Conservation (phyloP, 2,113 vertebrate genomes). For the Ondatra zibethicus region DNA sequence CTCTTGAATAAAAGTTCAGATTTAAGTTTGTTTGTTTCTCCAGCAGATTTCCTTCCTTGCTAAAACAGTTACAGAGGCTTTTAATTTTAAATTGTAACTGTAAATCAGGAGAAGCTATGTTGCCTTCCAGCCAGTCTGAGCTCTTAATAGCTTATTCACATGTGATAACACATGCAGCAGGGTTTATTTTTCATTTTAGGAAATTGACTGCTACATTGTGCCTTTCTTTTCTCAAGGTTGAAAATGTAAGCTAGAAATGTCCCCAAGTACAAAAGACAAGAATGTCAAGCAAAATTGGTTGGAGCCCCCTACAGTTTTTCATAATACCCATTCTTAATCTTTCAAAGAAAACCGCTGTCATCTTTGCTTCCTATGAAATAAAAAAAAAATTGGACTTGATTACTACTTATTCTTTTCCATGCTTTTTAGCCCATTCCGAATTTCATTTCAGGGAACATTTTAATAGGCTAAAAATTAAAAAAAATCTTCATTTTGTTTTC, state of each 20-base stretch:
- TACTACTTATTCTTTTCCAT: neutral
- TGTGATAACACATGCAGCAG: slow-evolving; percentile 56
- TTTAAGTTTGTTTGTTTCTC: slow-evolving; percentile 41
- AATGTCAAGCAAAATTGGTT: slow-evolving; percentile 55
- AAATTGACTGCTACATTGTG: slow-evolving; percentile 51
- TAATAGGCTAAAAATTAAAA: slow-evolving; percentile 18
- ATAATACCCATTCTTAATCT: slow-evolving; percentile 39
- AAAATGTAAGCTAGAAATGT: slow-evolving; percentile 55
- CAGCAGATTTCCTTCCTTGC: slow-evolving; percentile 40
- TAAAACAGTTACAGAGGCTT: slow-evolving; percentile 43
- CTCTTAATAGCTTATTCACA: slow-evolving; percentile 61
- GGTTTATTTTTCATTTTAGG: slow-evolving; percentile 64
- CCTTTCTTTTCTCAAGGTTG: slow-evolving; percentile 52
- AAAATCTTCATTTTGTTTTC: slow-evolving; percentile 36
- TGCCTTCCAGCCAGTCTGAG: slow-evolving; percentile 47
- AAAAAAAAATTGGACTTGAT: slow-evolving; percentile 23
- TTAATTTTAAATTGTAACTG: slow-evolving; percentile 64
- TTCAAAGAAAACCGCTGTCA: neutral
- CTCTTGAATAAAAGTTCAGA: slow-evolving; percentile 45
- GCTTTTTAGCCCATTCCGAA: neutral
- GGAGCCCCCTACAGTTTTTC: slow-evolving; percentile 34
- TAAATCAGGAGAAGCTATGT: slow-evolving; percentile 57
- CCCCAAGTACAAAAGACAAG: slow-evolving; percentile 51
- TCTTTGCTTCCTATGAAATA: slow-evolving; percentile 26
- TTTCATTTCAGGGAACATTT: slow-evolving; percentile 37